Percentiles rank a stretch among this genome's conserved stretches.
These are phyloP conservation scores for Scaptomyza flava DNA, from an alignment of 2,888 invertebrate species.

Conservation along the genomic window DNA sequence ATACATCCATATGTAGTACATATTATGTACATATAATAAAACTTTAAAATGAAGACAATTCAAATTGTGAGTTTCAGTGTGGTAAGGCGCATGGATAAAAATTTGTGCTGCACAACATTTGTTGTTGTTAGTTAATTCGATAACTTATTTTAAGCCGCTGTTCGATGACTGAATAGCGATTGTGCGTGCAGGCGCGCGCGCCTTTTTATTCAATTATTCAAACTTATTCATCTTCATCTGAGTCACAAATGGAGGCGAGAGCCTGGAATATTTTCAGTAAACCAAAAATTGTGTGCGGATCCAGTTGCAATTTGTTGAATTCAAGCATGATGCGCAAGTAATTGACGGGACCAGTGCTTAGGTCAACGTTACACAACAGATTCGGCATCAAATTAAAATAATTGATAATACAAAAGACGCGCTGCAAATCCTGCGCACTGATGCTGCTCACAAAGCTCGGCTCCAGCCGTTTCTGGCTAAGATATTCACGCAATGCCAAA, in stretches of 20 bases:
- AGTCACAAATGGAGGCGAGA: constrained; percentile 20
- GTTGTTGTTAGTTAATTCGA: not conserved
- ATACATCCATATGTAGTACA: too few species aligned
- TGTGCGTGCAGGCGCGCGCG: not conserved
- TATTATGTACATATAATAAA: not conserved
- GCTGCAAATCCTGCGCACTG: constrained; percentile 67
- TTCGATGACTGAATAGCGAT: constrained; percentile 2
- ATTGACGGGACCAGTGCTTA: constrained; percentile 71
- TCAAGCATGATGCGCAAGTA: constrained; percentile 81
- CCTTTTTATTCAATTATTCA: not conserved
- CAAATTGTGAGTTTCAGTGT: constrained; percentile 12
- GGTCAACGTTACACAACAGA: constrained; percentile 77
- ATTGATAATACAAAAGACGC: constrained; percentile 78
- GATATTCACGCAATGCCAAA: constrained; percentile 76
- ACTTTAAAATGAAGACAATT: not conserved
- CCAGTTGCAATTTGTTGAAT: constrained; percentile 78
- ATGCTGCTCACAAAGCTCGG: constrained; percentile 68
- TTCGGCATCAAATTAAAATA: constrained; percentile 82
- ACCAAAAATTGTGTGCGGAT: constrained; percentile 77
- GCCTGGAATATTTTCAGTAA: constrained; percentile 78
- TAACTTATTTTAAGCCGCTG: not conserved
- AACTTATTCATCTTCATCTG: not conserved
- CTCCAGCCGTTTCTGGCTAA: constrained; percentile 69
- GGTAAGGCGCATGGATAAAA: constrained; percentile 4
- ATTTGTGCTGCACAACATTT: not conserved